These are phyloP conservation scores for Nemurella pictetii DNA, from an alignment of 2,888 invertebrate genomes.

Conservation along the genomic window DNA sequence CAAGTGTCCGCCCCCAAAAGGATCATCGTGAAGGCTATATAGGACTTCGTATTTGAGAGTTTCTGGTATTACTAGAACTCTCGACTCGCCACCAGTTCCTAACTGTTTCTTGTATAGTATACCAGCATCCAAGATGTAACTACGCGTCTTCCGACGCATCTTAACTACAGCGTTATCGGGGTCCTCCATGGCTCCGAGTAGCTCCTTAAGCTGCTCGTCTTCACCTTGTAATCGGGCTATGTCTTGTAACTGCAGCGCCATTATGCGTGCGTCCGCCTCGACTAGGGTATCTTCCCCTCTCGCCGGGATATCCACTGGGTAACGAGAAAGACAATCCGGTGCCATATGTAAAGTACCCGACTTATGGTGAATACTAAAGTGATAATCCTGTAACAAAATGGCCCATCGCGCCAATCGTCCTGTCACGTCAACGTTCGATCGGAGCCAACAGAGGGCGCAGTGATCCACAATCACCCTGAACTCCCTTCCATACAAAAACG, in stretches of 20 bases:
- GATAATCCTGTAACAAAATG: conserved; percentile 19
- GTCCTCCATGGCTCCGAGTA: no score
- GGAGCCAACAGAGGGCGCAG: conserved; percentile 29
- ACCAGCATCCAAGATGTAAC: neutral
- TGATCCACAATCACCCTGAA: conserved; percentile 27
- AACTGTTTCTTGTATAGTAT: conserved; percentile 20
- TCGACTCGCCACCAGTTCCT: neutral
- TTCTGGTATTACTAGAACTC: conserved; percentile 35
- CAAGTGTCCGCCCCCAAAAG: conserved; percentile 35
- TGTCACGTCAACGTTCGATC: neutral
- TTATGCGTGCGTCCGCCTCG: no score
- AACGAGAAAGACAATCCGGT: neutral
- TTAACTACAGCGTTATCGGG: no score
- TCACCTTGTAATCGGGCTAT: no score
- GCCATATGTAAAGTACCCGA: neutral
- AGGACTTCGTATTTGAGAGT: conserved; percentile 40
- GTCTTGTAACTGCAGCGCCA: no score
- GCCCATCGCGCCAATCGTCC: conserved; percentile 34
- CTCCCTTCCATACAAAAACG: neutral
- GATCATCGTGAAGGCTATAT: conserved; percentile 39
- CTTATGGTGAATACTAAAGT: neutral
- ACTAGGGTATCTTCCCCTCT: no score
- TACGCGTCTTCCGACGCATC: neutral
- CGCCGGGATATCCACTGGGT: no score
- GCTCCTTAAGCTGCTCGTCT: no score